Base-by-base conservation (phyloP, 2,888 invertebrate genomes). In the Nephrocerus scutellatus region DNA sequence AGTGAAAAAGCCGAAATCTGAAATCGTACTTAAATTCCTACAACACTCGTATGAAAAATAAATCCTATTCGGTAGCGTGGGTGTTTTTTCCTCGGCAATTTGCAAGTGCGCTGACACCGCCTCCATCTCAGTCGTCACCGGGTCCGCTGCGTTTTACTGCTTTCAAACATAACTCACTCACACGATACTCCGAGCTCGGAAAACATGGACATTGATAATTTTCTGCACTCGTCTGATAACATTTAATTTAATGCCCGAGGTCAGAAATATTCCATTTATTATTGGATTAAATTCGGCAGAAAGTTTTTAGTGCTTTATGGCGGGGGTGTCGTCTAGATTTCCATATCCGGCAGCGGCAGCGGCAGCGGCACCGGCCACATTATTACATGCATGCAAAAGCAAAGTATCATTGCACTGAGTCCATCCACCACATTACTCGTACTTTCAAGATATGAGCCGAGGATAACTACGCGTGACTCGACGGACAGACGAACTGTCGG, bases 201-300 rank as follows among this genome's bases (percentile, higher is more conserved):
- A 29, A 30, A 12, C 25, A 10, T 2, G 23, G 23, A 10, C 48
- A 39, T 48, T 62, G 68, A 66, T 68, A 64, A 67, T 67, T 63
- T 65, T 62, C 66, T 66, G 68, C 66, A 62, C 58, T 58, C 60
- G 56, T 54, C 66, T 62, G 66, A 66, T 66, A 66, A 66, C 66
- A 63, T 67, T 66, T 66, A 66, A 66, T 68, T 66, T 66, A 66
- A 66, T 66, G 67, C 66, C 67, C 65, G 64, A 66, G 66, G 66
- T 66, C 68, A 67, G 66, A 63, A 67, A 63, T 62, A 68, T 68
- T 64, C 62, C 67, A 66, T 66, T 68, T 65, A 64, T 66, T 68
- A 67, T 66, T 66, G 67, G 66, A 66, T 66, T 66, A 66, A 64
- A 60, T 63, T 59, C 54, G 60, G 58, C 57, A 63, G 63, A 59